phyloP scores from a whole-genome alignment of 2,797 vertebrate genomes.

The Carduelis carduelis region DNA sequence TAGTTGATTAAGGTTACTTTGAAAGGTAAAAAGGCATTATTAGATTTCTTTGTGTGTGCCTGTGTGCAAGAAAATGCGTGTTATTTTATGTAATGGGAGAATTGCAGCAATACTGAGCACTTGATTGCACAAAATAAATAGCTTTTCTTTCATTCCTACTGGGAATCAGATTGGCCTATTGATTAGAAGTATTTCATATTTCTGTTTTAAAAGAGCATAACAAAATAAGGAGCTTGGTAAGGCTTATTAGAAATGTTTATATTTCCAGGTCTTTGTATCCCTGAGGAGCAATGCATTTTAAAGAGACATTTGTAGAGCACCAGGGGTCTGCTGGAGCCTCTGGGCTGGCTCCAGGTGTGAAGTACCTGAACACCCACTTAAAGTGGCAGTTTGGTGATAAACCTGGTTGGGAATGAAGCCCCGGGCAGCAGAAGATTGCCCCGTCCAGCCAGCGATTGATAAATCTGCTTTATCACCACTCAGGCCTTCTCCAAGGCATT shows the following conservation, averaged over 20 bases:
- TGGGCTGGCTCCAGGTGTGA: slow-evolving; percentile 30
- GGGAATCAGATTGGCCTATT: background rate
- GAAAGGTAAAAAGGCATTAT: slow-evolving; percentile 41
- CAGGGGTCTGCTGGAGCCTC: background rate
- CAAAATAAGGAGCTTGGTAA: background rate
- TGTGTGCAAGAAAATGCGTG: background rate
- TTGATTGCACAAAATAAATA: background rate
- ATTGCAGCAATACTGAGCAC: background rate
- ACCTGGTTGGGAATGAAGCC: background rate
- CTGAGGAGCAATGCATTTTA: background rate
- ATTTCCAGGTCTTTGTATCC: background rate
- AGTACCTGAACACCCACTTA: background rate
- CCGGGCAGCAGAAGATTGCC: background rate
- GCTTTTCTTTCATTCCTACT: background rate
- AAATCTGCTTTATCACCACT: background rate
- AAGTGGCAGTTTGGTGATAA: slow-evolving; percentile 53
- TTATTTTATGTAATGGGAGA: background rate
- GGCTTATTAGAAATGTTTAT: background rate
- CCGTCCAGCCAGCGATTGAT: background rate
- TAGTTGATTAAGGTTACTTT: slow-evolving; percentile 42
- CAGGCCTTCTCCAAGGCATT: background rate
- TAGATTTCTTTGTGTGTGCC: background rate
- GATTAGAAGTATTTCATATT: slow-evolving; percentile 19
- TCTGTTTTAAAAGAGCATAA: background rate
- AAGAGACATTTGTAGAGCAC: background rate